Evolutionary conservation across 2,113 vertebrate species (phyloP).

Genomic region (Alexandromys fortis): DNA sequence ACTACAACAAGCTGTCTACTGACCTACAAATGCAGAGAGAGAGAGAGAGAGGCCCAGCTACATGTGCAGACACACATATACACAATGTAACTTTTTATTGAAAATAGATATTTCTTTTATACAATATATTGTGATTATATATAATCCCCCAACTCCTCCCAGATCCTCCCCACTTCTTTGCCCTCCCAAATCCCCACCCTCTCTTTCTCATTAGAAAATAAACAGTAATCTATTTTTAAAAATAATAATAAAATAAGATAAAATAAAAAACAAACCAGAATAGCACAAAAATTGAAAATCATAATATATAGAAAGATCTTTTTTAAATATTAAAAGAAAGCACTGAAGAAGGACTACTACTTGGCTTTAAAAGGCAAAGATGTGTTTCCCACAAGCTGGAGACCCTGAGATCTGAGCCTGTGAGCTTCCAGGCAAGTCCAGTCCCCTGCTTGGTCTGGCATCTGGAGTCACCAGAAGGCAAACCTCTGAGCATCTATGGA

Average conservation of each 20-base stretch:
- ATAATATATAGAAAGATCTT: too few species aligned
- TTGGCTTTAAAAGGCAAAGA: not conserved
- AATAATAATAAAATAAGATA: not conserved
- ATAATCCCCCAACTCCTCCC: not conserved
- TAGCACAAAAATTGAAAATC: not conserved
- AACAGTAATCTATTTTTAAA: not conserved
- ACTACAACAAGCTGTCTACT: too few species aligned
- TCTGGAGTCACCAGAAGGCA: not conserved
- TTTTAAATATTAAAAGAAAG: not conserved
- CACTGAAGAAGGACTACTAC: not conserved
- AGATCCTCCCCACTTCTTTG: not conserved
- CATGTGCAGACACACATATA: not conserved
- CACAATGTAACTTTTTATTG: not conserved
- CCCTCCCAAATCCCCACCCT: not conserved
- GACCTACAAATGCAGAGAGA: not conserved
- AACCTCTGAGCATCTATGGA: not conserved
- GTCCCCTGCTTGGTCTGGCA: not conserved
- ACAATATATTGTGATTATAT: not conserved
- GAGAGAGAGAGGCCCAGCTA: not conserved
- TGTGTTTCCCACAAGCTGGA: not conserved
- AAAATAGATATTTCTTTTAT: not conserved
- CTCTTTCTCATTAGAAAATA: not conserved
- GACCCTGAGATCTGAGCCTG: not conserved
- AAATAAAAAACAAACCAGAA: not conserved
- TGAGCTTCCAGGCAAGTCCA: rapidly evolving